Conservation (phyloP, 2,797 vertebrate genomes). For the Galaxias olidus region DNA sequence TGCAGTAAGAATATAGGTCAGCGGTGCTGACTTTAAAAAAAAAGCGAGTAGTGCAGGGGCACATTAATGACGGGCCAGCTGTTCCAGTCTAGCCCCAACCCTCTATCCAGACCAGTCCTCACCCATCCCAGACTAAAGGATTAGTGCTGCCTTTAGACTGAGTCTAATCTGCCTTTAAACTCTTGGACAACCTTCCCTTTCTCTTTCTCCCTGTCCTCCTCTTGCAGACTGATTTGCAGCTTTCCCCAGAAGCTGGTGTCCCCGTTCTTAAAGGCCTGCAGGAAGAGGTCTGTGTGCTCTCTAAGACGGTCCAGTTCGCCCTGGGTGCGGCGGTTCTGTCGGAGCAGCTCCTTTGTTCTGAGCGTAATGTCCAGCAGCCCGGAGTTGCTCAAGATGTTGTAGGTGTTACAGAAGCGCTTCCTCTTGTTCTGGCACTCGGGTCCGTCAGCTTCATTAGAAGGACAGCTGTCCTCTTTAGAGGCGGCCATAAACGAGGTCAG, state of each 20-base stretch:
- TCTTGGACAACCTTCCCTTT: slow-evolving; percentile 24
- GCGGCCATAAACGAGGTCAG: not conserved
- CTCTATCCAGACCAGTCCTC: slow-evolving; percentile 13
- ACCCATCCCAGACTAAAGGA: slow-evolving; percentile 30
- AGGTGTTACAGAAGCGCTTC: slow-evolving; percentile 90
- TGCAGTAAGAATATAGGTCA: slow-evolving; percentile 63
- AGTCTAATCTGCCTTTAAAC: slow-evolving; percentile 48
- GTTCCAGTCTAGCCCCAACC: slow-evolving; percentile 30
- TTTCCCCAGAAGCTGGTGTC: slow-evolving; percentile 77
- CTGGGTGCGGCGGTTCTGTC: slow-evolving; percentile 88
- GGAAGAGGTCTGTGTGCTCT: slow-evolving; percentile 82
- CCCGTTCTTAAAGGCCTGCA: slow-evolving; percentile 79
- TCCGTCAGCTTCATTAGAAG: slow-evolving; percentile 9
- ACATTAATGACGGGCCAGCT: slow-evolving; percentile 57
- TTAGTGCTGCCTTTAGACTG: slow-evolving; percentile 24
- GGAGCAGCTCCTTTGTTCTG: slow-evolving; percentile 91
- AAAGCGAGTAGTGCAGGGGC: slow-evolving; percentile 31
- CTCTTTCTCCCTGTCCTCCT: slow-evolving; percentile 52
- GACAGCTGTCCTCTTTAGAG: slow-evolving; percentile 10
- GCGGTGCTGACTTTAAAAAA: slow-evolving; percentile 30
- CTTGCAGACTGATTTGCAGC: slow-evolving; percentile 77
- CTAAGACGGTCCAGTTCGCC: slow-evolving; percentile 83
- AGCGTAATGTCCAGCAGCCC: slow-evolving; percentile 90
- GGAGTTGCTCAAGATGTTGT: slow-evolving; percentile 86
- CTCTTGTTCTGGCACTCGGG: slow-evolving; percentile 68